These are phyloP conservation scores for Smutsia gigantea DNA, from an alignment of 2,797 vertebrate genomes.

Conservation along the genomic window DNA sequence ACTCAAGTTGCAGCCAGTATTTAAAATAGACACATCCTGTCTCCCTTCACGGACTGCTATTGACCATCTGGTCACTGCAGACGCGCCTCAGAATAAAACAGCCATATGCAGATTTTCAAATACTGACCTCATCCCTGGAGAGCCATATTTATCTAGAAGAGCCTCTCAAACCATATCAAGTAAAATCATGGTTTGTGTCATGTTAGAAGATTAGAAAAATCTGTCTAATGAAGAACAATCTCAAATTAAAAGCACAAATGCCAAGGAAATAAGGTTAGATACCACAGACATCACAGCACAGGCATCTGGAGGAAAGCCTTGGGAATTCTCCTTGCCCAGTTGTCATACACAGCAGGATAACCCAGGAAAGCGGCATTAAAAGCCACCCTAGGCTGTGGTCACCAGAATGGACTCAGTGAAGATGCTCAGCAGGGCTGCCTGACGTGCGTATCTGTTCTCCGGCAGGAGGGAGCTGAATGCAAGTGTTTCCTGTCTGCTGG, in stretches of 20 bases:
- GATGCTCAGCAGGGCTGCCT: not conserved
- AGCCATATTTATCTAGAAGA: slow-evolving; percentile 63
- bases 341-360: not conserved
- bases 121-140: slow-evolving; percentile 72
- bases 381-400: not conserved
- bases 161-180: slow-evolving; percentile 23
- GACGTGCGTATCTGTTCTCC: not conserved
- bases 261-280: slow-evolving; percentile 35
- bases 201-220: slow-evolving; percentile 41
- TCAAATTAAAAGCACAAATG: slow-evolving; percentile 36
- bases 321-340: not conserved
- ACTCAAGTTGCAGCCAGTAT: slow-evolving; percentile 55
- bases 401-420: slow-evolving; percentile 19
- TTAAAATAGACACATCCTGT: slow-evolving; percentile 75
- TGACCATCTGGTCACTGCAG: slow-evolving; percentile 70
- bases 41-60: slow-evolving; percentile 58
- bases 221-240: slow-evolving; percentile 59
- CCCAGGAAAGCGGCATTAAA: not conserved
- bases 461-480: not conserved
- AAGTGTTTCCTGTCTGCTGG: not conserved
- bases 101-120: slow-evolving; percentile 61
- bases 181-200: slow-evolving; percentile 39
- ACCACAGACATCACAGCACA: not conserved
- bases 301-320: not conserved
- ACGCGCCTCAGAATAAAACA: slow-evolving; percentile 71